Percentiles rank a stretch among this genome's conserved stretches.
Conservation (phyloP, 1,140 invertebrate species). For the Plutomurus gul region DNA sequence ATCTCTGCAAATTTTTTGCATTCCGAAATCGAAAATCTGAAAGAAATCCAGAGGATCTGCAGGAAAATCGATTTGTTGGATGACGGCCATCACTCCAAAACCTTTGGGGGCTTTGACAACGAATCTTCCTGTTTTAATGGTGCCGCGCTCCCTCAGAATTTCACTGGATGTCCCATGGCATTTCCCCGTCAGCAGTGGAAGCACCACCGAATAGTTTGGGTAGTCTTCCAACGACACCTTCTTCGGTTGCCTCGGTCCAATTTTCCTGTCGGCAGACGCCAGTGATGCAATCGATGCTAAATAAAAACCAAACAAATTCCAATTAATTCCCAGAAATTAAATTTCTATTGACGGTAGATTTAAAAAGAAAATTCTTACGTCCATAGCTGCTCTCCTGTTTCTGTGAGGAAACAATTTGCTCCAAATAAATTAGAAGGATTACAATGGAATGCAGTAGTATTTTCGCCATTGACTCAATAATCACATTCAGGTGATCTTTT, state of each 20-base stretch:
- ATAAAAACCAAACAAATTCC: not conserved
- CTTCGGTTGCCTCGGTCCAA: not conserved
- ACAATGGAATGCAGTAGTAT: not conserved
- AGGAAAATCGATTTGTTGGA: slow-evolving; percentile 35
- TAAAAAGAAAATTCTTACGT: not conserved
- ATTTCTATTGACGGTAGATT: too few species aligned
- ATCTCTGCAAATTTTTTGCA: not conserved
- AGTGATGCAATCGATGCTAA: not conserved
- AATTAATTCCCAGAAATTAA: too few species aligned
- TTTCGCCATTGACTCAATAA: not conserved
- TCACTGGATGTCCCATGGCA: not conserved
- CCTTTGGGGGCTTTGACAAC: slow-evolving; percentile 12
- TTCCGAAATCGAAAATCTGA: not conserved
- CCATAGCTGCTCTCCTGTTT: not conserved
- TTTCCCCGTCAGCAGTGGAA: not conserved
- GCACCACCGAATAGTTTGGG: not conserved
- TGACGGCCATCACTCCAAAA: slow-evolving; percentile 32
- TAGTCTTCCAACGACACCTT: not conserved
- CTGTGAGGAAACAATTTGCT: not conserved
- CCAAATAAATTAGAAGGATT: not conserved
- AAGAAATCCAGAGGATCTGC: not conserved
- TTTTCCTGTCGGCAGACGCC: not conserved
- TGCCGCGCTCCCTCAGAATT: not conserved
- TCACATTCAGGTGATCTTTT: too few species aligned
- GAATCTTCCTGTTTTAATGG: not conserved